Evolutionary conservation across 2,113 vertebrate species (phyloP).

Genomic region (Rallus limicola): DNA sequence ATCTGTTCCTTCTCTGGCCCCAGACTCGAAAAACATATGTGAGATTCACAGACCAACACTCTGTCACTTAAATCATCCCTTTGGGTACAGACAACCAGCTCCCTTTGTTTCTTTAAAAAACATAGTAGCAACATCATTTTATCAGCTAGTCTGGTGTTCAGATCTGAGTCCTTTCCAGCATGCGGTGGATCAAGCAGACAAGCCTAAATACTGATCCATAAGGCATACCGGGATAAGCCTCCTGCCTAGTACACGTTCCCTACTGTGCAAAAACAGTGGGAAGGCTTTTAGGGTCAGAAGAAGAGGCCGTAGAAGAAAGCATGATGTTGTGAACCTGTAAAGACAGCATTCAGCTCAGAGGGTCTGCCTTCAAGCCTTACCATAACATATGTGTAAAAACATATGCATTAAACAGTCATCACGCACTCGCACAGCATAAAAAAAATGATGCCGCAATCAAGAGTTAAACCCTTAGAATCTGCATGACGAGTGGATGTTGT

Average conservation of each 20-base stretch:
- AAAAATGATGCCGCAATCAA: fast-evolving
- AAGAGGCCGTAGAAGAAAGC: not conserved
- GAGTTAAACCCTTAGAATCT: not conserved
- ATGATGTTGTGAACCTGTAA: not conserved
- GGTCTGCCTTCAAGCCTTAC: not conserved
- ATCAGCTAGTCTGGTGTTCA: slow-evolving; percentile 23
- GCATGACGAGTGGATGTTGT: not conserved
- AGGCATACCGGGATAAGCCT: not conserved
- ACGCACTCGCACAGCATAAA: not conserved
- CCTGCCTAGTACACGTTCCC: not conserved
- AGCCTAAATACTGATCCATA: not conserved
- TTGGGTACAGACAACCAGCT: not conserved
- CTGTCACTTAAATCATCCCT: not conserved
- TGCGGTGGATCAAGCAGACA: not conserved
- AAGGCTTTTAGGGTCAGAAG: not conserved
- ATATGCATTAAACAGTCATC: not conserved
- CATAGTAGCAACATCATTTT: not conserved
- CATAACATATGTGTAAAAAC: not conserved
- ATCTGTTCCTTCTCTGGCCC: slow-evolving; percentile 32
- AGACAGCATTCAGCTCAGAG: not conserved
- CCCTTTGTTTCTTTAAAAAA: slow-evolving; percentile 33
- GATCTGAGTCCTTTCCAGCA: not conserved
- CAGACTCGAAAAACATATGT: not conserved
- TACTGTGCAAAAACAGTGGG: not conserved
- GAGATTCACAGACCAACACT: slow-evolving; percentile 25